Percentiles rank a stretch among this genome's conserved stretches.
Evolutionary conservation across 2,888 invertebrate species (phyloP).

Genomic region (Chouioia cunea): DNA sequence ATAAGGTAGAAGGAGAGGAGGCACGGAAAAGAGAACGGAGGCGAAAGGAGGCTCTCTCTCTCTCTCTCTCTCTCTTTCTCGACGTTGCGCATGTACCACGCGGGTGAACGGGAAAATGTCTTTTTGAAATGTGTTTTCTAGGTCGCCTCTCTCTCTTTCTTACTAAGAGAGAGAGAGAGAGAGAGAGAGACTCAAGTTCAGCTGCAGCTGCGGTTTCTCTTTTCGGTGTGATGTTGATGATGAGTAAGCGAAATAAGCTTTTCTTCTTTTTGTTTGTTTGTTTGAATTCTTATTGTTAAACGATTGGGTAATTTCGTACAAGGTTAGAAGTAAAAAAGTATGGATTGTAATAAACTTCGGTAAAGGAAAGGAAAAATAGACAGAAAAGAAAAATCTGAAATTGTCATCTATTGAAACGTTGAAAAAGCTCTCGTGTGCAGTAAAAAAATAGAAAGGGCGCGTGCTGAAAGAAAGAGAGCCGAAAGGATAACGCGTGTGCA

Average conservation of each 20-base stretch:
- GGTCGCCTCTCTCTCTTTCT: conserved; percentile 55
- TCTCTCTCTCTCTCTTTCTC: conserved; percentile 44
- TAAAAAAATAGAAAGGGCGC: conserved; percentile 31
- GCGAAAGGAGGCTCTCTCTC: too few relatives aligned
- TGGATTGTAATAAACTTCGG: too few relatives aligned
- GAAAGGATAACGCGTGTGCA: too few relatives aligned
- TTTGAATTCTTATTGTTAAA: not conserved
- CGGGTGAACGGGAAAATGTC: conserved; percentile 67
- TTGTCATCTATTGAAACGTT: too few relatives aligned
- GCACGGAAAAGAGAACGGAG: too few relatives aligned
- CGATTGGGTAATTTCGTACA: not conserved
- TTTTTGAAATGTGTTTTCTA: conserved; percentile 65
- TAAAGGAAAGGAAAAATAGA: conserved; percentile 27
- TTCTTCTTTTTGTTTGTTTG: not conserved
- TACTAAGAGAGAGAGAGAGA: too few relatives aligned
- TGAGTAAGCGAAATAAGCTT: conserved; percentile 34
- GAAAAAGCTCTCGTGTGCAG: conserved; percentile 5
- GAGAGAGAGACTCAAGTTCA: conserved; percentile 50
- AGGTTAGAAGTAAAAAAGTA: too few relatives aligned
- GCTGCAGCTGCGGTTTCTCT: conserved; percentile 18
- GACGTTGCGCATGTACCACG: conserved; percentile 51
- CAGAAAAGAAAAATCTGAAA: conserved; percentile 1
- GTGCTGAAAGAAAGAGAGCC: conserved; percentile 40
- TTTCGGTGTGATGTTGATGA: too few relatives aligned
- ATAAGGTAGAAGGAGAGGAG: too few relatives aligned